These are phyloP conservation scores for Gymnothorax reevesii DNA, from an alignment of 2,797 vertebrate genomes.

Conservation along the genomic window DNA sequence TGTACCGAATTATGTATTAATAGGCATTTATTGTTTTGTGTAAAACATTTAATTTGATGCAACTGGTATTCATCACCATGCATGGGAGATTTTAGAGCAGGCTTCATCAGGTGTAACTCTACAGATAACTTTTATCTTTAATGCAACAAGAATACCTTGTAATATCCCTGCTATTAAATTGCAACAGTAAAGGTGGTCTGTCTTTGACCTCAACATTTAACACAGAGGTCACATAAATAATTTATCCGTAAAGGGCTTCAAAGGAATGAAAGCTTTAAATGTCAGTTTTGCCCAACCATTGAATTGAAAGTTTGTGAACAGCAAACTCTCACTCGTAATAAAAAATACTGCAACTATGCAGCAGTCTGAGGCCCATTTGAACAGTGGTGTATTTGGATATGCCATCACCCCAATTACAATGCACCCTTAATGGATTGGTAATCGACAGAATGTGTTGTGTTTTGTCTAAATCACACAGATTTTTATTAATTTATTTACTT, in stretches of 20 bases:
- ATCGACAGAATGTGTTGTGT: not conserved
- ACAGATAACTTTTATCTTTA: not conserved
- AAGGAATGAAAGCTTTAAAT: slow-evolving; percentile 17
- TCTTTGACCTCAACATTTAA: slow-evolving; percentile 30
- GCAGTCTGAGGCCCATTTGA: not conserved
- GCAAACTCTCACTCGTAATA: not conserved
- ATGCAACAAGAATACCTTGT: not conserved
- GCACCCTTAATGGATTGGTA: not conserved
- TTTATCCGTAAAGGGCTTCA: slow-evolving; percentile 17
- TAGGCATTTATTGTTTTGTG: not conserved
- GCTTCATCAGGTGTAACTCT: not conserved
- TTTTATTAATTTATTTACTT: too few species aligned
- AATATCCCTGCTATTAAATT: slow-evolving; percentile 7
- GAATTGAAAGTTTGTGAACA: not conserved
- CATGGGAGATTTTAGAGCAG: not conserved
- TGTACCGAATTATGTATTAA: not conserved
- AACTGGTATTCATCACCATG: not conserved
- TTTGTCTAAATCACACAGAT: not conserved
- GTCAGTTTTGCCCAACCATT: slow-evolving; percentile 11
- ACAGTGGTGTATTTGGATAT: not conserved
- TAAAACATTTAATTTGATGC: not conserved
- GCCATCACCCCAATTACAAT: not conserved
- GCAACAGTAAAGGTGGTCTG: slow-evolving; percentile 10
- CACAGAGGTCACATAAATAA: slow-evolving; percentile 30
- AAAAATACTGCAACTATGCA: not conserved